These are phyloP conservation scores for Timema cristinae DNA, from an alignment of 2,888 invertebrate genomes.

Conservation along the genomic window DNA sequence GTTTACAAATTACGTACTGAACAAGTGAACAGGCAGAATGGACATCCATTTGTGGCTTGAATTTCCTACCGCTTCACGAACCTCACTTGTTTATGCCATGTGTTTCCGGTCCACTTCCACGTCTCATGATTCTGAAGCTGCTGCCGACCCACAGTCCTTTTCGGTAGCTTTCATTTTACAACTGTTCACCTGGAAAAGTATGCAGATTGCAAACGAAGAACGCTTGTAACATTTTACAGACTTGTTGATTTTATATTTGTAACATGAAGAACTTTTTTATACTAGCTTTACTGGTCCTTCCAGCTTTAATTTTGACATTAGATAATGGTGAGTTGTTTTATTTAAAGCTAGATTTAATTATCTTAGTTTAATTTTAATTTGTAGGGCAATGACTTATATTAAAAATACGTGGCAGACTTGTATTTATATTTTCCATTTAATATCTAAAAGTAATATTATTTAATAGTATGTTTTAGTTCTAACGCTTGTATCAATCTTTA, in stretches of 20 bases:
- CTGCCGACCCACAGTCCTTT: conserved; percentile 21
- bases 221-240: conserved; percentile 8
- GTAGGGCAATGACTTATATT: too few relatives aligned
- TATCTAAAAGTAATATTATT: too few relatives aligned
- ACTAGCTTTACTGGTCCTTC: conserved; percentile 61
- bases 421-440: too few relatives aligned
- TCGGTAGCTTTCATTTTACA: conserved; percentile 6
- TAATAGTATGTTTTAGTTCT: too few relatives aligned
- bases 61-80: neutral
- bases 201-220: neutral
- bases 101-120: conserved; percentile 28
- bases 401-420: too few relatives aligned
- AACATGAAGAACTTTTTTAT: conserved; percentile 68
- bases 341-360: neutral
- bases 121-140: conserved; percentile 3
- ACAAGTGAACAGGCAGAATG: too few relatives aligned
- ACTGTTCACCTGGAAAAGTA: too few relatives aligned
- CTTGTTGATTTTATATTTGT: conserved; percentile 38
- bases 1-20: too few relatives aligned
- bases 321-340: conserved; percentile 61
- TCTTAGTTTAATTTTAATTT: too few relatives aligned
- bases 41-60: too few relatives aligned
- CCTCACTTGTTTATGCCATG: conserved; percentile 17
- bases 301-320: conserved; percentile 65
- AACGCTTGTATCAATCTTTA: too few relatives aligned